These are phyloP conservation scores for Cyrtodaria siliqua DNA, from an alignment of 2,888 invertebrate species.

Conservation along the genomic window DNA sequence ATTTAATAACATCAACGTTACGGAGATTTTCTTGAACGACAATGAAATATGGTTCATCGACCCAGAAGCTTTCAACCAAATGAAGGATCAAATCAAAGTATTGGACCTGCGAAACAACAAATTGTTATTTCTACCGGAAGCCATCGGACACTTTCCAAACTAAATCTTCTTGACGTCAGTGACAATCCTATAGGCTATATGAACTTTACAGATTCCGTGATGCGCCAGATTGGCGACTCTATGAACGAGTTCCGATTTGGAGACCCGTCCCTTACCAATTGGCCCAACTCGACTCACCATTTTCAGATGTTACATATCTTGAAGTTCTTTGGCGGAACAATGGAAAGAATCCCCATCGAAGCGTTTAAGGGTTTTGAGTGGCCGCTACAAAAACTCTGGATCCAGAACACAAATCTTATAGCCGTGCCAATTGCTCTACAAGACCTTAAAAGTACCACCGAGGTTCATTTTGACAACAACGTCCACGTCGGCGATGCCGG, in stretches of 20 bases:
- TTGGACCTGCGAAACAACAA: conserved; percentile 53
- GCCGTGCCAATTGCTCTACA: conserved; percentile 61
- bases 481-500: conserved; percentile 55
- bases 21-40: conserved; percentile 41
- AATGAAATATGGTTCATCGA: conserved; percentile 48
- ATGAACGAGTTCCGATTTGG: conserved; percentile 65
- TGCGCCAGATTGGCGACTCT: conserved; percentile 58
- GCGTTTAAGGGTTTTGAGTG: conserved; percentile 66
- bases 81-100: conserved; percentile 34
- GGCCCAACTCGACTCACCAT: conserved; percentile 62
- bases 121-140: conserved; percentile 20
- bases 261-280: conserved; percentile 25
- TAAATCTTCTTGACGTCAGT: conserved; percentile 46
- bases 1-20: conserved; percentile 51
- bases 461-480: conserved; percentile 68
- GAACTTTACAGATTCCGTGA: conserved; percentile 33
- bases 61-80: conserved; percentile 39
- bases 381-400: conserved; percentile 52
- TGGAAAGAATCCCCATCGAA: conserved; percentile 46
- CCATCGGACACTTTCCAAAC: conserved; percentile 36
- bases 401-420: conserved; percentile 55
- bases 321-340: conserved; percentile 52
- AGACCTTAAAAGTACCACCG: conserved; percentile 34
- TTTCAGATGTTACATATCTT: conserved; percentile 46
- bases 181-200: conserved; percentile 42